Percentiles rank a stretch among this genome's conserved stretches.
These are phyloP conservation scores for Aspidoscelis tigris DNA, from an alignment of 2,113 vertebrate genomes.

Conservation along the genomic window DNA sequence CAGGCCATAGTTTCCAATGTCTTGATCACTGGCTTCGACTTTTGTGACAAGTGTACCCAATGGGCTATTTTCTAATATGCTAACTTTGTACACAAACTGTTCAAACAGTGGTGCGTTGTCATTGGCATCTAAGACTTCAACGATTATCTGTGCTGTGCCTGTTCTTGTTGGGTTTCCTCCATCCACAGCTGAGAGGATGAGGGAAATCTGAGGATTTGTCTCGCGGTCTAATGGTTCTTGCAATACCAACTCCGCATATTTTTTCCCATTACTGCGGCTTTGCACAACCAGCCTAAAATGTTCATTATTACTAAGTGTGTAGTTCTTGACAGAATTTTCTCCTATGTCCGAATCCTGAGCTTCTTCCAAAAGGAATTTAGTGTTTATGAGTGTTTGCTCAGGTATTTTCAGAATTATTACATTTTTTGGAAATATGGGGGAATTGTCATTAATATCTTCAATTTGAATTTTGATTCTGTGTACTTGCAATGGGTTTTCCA, in stretches of 20 bases:
- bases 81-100: slow-evolving; percentile 66
- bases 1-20: slow-evolving; percentile 69
- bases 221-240: slow-evolving; percentile 77
- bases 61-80: slow-evolving; percentile 67
- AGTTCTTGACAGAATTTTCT: slow-evolving; percentile 54
- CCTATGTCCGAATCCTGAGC: slow-evolving; percentile 73
- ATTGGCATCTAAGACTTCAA: slow-evolving; percentile 56
- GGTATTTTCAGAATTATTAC: slow-evolving; percentile 75
- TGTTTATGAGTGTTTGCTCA: slow-evolving; percentile 68
- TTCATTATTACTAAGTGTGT: slow-evolving; percentile 62
- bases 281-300: slow-evolving; percentile 66
- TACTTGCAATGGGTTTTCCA: slow-evolving; percentile 72
- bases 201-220: slow-evolving; percentile 22
- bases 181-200: too few relatives aligned
- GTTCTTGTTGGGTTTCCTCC: too few relatives aligned
- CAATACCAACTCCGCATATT: slow-evolving; percentile 76
- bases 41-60: slow-evolving; percentile 40
- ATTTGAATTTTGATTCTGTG: slow-evolving; percentile 72
- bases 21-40: too few relatives aligned
- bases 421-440: slow-evolving; percentile 70
- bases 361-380: slow-evolving; percentile 69
- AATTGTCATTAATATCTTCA: slow-evolving; percentile 81
- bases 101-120: slow-evolving; percentile 75
- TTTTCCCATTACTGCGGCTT: slow-evolving; percentile 44
- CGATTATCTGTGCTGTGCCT: too few relatives aligned